Base-by-base conservation (phyloP, 64 coral and sea anemone species). In the Stylophora pistillata region DNA sequence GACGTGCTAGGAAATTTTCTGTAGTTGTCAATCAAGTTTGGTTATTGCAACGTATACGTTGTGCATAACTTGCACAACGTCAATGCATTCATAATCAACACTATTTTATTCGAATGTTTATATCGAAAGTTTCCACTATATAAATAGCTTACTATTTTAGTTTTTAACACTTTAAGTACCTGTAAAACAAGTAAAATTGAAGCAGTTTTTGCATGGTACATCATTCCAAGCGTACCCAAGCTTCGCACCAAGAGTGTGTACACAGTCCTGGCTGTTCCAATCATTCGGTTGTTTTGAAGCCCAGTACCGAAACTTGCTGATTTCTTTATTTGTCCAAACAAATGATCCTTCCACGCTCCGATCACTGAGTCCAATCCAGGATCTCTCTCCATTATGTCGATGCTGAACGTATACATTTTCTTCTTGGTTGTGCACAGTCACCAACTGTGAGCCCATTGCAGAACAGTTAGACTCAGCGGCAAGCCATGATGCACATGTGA, bases 381-480 rank as follows among this genome's bases (percentile, higher is more conserved):
- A 68, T 31, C 55, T 65, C 10, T 66, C 69, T 18, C 77, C 91
- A 21, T 69, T 30, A 3, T 86, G 85, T 17, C 62, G 77, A 25
- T 88, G 76, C 69, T 93, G 91, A 20, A 93, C 33, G 33, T 74
- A 93, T 13, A 88, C 77, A 62, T 93, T 93, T 74, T 93, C 75
- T 53, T 18, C 33, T 62, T 81, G 77, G 33, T 23, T 26, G 32
- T 73, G 58, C 4, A 93, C 54, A 14, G 85, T 82, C 4, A 78
- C 91, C 18, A 88, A 66, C 34, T 81, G 56, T 9, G 77, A 68
- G 20, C 63, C 57, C 73, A 73, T 73, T 15, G 34, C 15, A 31
- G 61, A 74, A 13, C 85, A 93, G 54, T 33, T 25, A 13, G 37
- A 62, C 4, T 64, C 85, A 72, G 91, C 85, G 0, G 55, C 68